Conservation (phyloP, 2,888 invertebrate species). For the Rhagonycha fulva region DNA sequence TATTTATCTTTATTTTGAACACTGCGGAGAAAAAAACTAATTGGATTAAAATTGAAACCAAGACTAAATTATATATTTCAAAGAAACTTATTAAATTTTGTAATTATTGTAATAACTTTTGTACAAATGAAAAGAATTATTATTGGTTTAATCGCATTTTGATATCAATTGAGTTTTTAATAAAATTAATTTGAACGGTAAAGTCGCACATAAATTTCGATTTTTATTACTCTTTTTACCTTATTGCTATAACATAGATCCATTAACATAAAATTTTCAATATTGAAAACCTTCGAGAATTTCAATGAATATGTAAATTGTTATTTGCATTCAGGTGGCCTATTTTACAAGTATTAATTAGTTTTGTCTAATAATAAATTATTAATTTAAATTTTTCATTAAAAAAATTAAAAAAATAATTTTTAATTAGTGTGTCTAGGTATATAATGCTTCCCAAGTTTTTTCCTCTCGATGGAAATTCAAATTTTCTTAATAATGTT, state of each 20-base stretch:
- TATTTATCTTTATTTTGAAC: too few relatives aligned
- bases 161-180: neutral
- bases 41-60: neutral
- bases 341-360: neutral
- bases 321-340: neutral
- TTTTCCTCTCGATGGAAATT: neutral
- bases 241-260: constrained; percentile 10
- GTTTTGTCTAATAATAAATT: neutral
- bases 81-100: neutral
- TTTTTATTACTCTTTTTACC: constrained; percentile 5
- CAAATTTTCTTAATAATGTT: neutral
- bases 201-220: neutral
- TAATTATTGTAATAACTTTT: neutral
- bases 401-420: neutral
- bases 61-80: neutral
- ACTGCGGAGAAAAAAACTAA: neutral
- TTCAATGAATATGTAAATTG: constrained; percentile 24
- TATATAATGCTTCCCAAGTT: neutral
- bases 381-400: neutral
- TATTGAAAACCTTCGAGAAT: constrained; percentile 18
- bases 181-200: neutral
- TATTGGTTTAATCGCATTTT: neutral
- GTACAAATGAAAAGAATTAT: neutral
- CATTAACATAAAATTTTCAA: constrained; percentile 20
- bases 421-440: neutral